A percentile compares a stretch with the other conserved stretches of the same genome.
phyloP scores from a whole-genome alignment of 1,140 invertebrate species.

The Elymnias hypermnestra region DNA sequence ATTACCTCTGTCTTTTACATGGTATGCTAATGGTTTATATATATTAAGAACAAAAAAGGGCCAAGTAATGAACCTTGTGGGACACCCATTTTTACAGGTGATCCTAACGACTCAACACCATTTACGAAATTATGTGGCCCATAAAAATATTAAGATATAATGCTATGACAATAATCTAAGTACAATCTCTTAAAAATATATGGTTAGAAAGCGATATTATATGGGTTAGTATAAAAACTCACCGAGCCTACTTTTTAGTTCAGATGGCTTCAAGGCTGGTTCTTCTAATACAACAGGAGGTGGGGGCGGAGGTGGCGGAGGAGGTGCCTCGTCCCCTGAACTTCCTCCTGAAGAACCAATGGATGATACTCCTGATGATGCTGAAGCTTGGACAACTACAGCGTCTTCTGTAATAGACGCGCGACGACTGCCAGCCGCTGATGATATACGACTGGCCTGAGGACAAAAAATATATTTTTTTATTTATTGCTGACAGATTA shows the following conservation, averaged over 20 bases:
- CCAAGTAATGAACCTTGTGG: too few relatives aligned
- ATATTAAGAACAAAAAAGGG: too few relatives aligned
- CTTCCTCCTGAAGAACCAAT: constrained; percentile 33
- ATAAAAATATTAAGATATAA: too few relatives aligned
- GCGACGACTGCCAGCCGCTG: constrained; percentile 55
- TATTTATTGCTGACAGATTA: too few relatives aligned
- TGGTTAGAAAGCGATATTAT: neutral
- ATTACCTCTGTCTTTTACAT: too few relatives aligned
- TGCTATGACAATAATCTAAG: too few relatives aligned
- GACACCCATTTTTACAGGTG: too few relatives aligned
- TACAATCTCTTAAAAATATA: too few relatives aligned
- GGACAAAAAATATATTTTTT: neutral
- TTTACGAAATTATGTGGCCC: too few relatives aligned
- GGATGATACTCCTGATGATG: constrained; percentile 55
- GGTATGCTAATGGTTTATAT: too few relatives aligned
- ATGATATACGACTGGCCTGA: constrained; percentile 60
- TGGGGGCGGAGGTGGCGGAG: constrained; percentile 79
- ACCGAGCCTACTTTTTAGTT: constrained; percentile 64
- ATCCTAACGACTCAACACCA: too few relatives aligned
- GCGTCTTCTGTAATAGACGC: constrained; percentile 51
- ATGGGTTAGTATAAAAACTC: constrained; percentile 21
- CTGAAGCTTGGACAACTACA: constrained; percentile 36
- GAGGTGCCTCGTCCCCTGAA: constrained; percentile 69
- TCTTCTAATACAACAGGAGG: constrained; percentile 77
- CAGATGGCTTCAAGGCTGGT: constrained; percentile 78